A percentile compares a stretch with the other conserved stretches of the same genome.
These are phyloP conservation scores for Monopterus albus DNA, from an alignment of 2,113 vertebrate species.

Conservation along the genomic window DNA sequence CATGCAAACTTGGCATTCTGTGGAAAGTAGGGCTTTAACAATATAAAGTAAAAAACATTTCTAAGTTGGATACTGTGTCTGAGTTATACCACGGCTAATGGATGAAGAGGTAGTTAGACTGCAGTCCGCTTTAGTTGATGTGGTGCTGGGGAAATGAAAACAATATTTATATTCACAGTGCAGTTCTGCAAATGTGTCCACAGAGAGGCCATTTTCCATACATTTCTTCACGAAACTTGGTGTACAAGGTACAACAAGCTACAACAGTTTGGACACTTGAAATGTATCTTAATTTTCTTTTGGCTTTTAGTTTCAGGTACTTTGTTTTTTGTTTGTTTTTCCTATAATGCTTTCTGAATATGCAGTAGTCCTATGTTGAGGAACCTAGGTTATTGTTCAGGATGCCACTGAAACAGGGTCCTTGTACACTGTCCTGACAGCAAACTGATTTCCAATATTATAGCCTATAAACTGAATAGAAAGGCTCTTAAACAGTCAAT, in stretches of 20 bases:
- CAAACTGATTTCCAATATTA: too few relatives aligned
- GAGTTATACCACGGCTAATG: slow-evolving; percentile 1
- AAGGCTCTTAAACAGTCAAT: too few relatives aligned
- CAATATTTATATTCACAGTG: background rate
- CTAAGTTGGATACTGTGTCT: background rate
- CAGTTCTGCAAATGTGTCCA: background rate
- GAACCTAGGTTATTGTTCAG: too few relatives aligned
- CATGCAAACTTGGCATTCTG: background rate
- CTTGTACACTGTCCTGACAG: background rate
- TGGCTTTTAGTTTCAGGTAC: too few relatives aligned
- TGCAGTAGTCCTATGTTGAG: background rate
- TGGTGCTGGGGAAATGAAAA: slow-evolving; percentile 9
- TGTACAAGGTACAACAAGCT: background rate
- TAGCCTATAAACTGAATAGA: too few relatives aligned
- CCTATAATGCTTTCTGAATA: background rate
- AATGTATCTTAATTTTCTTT: background rate
- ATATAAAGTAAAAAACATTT: background rate
- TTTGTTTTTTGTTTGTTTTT: background rate
- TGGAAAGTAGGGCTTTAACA: background rate
- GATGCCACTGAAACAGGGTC: too few relatives aligned
- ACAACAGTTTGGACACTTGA: background rate
- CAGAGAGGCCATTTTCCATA: background rate
- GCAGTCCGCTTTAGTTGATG: slow-evolving; percentile 6
- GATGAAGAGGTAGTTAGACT: slow-evolving; percentile 6
- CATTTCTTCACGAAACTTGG: background rate